Conservation (phyloP, 2,113 vertebrate genomes). For the Mesoclemmys tuberculata region DNA sequence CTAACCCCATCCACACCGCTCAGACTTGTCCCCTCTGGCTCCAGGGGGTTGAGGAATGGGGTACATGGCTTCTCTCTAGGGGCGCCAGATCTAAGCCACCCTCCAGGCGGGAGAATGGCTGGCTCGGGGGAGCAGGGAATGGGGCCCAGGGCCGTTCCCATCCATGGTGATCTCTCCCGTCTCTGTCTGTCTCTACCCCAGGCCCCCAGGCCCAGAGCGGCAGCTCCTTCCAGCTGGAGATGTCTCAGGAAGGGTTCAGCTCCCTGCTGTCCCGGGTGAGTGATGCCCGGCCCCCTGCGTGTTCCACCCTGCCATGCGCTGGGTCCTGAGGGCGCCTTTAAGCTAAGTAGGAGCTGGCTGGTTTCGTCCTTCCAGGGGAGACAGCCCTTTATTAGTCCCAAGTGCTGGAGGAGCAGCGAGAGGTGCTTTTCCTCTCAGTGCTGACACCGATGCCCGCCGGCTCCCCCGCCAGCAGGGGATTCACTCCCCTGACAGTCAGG, state of each 20-base stretch:
- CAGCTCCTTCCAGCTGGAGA: conserved; percentile 74
- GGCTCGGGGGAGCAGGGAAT: not conserved
- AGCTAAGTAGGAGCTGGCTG: no score
- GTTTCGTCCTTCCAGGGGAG: not conserved
- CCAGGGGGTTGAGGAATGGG: not conserved
- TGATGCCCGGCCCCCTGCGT: rapidly evolving
- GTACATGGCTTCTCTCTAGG: not conserved
- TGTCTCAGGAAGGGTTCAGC: conserved; percentile 79
- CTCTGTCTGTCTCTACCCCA: not conserved
- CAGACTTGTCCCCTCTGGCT: not conserved
- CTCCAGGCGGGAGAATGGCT: not conserved
- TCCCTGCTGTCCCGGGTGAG: conserved; percentile 58
- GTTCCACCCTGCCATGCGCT: not conserved
- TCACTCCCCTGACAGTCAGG: not conserved
- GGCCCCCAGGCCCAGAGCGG: conserved; percentile 54
- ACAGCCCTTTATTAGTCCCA: not conserved
- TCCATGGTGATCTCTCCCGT: not conserved
- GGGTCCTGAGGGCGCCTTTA: no score
- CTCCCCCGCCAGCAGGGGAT: no score
- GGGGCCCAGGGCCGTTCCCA: not conserved
- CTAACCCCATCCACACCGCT: no score
- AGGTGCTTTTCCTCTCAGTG: no score
- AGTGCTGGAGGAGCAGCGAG: not conserved
- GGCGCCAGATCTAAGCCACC: not conserved
- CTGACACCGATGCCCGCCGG: no score